phyloP scores from a whole-genome alignment of 1,140 invertebrate species.

The Lordiphosa stackelbergi region DNA sequence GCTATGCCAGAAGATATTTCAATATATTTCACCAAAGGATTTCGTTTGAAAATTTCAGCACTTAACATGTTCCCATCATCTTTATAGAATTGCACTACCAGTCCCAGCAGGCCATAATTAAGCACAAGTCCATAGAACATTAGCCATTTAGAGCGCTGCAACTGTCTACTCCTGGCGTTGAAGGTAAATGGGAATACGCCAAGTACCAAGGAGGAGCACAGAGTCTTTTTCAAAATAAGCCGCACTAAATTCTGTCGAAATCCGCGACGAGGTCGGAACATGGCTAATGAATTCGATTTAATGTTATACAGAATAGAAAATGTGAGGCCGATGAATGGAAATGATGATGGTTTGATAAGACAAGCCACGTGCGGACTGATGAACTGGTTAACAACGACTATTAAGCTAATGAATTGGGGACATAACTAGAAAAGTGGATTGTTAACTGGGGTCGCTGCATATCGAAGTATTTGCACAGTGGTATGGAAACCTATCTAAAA shows the following conservation, averaged over 20 bases:
- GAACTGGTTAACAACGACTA: too few species aligned
- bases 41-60: conserved; percentile 11
- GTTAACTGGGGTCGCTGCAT: too few species aligned
- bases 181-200: conserved; percentile 43
- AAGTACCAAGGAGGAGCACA: conserved; percentile 26
- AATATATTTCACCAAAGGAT: conserved; percentile 22
- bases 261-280: conserved; percentile 21
- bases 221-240: conserved; percentile 13
- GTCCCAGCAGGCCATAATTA: conserved; percentile 1
- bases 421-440: too few species aligned
- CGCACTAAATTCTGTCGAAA: conserved; percentile 14
- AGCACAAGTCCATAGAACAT: conserved; percentile 22
- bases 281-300: not conserved
- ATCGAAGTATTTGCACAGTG: too few species aligned
- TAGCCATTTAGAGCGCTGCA: conserved; percentile 20
- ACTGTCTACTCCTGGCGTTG: not conserved
- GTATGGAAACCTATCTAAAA: too few species aligned
- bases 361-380: not conserved
- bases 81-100: not conserved
- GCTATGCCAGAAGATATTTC: not conserved
- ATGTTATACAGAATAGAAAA: not conserved
- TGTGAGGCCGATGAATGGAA: too few species aligned
- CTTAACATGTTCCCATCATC: not conserved
- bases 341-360: not conserved
- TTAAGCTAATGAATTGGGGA: too few species aligned